These are phyloP conservation scores for Lutraria rhynchaena DNA, from an alignment of 1,140 invertebrate genomes.

Conservation along the genomic window DNA sequence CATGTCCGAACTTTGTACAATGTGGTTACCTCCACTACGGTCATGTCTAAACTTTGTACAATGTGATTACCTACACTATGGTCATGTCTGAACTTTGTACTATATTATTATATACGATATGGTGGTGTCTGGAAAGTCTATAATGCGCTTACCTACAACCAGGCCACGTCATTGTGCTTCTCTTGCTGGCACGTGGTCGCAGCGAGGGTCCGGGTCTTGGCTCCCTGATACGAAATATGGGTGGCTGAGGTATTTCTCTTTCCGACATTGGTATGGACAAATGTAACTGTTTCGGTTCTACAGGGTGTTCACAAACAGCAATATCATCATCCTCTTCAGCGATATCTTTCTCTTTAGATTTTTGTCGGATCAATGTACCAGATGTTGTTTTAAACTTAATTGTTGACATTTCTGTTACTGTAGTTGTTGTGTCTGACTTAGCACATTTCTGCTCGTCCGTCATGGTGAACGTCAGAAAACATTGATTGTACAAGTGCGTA, in stretches of 20 bases:
- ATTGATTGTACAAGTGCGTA: no score
- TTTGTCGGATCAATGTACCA: background rate
- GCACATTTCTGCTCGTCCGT: background rate
- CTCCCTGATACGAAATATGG: conserved; percentile 8
- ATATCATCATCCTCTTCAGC: conserved; percentile 17
- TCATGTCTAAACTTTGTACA: no score
- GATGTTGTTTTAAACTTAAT: conserved; percentile 21
- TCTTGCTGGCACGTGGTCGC: conserved; percentile 14
- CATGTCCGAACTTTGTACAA: no score
- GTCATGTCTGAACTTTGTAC: no score
- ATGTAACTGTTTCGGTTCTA: conserved; percentile 9
- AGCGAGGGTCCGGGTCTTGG: conserved; percentile 25
- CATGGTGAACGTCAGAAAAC: background rate
- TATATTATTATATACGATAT: no score
- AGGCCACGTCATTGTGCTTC: conserved; percentile 45
- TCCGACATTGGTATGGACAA: conserved; percentile 9
- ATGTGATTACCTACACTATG: no score
- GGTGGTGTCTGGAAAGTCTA: no score
- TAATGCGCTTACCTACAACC: conserved; percentile 40
- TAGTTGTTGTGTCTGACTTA: background rate
- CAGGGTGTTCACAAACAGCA: background rate
- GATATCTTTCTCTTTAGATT: background rate
- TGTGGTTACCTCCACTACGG: no score
- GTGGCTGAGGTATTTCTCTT: conserved; percentile 1
- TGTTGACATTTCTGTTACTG: conserved; percentile 28